Percentiles rank a stretch among this genome's conserved stretches.
phyloP scores from a whole-genome alignment of 2,888 invertebrate genomes.

The Drosophila greeni region DNA sequence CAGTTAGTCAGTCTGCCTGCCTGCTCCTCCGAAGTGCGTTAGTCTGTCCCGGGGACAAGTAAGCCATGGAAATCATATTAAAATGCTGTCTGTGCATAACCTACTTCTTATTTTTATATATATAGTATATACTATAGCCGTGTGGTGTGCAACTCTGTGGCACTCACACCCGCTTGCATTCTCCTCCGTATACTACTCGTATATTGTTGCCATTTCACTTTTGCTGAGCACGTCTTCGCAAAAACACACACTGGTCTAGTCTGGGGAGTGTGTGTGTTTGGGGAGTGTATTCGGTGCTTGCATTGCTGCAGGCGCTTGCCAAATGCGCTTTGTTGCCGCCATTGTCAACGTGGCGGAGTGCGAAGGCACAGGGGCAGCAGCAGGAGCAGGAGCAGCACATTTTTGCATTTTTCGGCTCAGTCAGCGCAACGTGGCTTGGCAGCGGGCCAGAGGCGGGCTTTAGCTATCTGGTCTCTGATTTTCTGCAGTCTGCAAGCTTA shows the following conservation, averaged over 20 bases:
- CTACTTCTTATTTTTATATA: conserved; percentile 56
- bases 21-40: conserved; percentile 32
- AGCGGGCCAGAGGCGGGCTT: conserved; percentile 44
- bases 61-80: conserved; percentile 73
- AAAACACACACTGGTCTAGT: conserved; percentile 18
- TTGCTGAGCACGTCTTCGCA: conserved; percentile 59
- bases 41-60: conserved; percentile 26
- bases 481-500: conserved; percentile 49
- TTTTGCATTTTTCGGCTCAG: conserved; percentile 70
- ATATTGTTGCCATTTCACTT: conserved; percentile 70
- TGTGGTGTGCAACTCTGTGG: conserved; percentile 26
- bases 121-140: conserved; percentile 11
- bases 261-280: conserved; percentile 26
- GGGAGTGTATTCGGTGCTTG: conserved; percentile 32
- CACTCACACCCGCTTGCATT: conserved; percentile 25
- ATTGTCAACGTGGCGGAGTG: conserved; percentile 65
- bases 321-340: conserved; percentile 73
- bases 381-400: conserved; percentile 38
- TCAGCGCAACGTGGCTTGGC: conserved; percentile 71
- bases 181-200: conserved; percentile 7
- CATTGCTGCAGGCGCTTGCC: conserved; percentile 70
- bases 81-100: conserved; percentile 70
- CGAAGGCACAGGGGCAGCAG: conserved; percentile 4
- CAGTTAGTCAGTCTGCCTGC: not conserved
- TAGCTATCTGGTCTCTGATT: conserved; percentile 54